These are phyloP conservation scores for Athrips mouffetella DNA, from an alignment of 2,888 invertebrate genomes.

Conservation along the genomic window DNA sequence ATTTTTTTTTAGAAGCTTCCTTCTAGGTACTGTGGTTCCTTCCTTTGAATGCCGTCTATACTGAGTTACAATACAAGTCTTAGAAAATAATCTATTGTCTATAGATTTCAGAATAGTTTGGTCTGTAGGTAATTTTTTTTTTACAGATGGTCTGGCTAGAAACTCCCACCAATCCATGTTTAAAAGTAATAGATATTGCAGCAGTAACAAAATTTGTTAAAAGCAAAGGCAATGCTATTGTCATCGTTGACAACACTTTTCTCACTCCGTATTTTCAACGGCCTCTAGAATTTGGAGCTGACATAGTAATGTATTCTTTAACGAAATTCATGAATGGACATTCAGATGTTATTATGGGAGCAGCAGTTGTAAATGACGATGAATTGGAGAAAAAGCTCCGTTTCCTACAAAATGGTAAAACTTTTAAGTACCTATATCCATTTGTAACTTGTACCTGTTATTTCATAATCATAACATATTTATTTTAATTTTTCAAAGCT, in stretches of 20 bases:
- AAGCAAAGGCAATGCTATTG: constrained; percentile 76
- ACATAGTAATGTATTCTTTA: constrained; percentile 92
- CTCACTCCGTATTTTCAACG: constrained; percentile 92
- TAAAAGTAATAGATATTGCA: constrained; percentile 93
- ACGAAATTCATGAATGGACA: constrained; percentile 99
- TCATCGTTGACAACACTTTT: constrained; percentile 96
- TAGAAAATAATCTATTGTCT: too few species aligned
- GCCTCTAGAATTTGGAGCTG: constrained; percentile 93
- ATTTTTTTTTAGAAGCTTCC: too few species aligned
- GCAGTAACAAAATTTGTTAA: constrained; percentile 80
- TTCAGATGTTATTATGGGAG: constrained; percentile 97
- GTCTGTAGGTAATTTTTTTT: not conserved
- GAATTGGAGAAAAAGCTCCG: constrained; percentile 83
- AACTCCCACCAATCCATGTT: constrained; percentile 95
- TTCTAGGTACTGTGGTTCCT: too few species aligned
- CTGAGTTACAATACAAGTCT: too few species aligned
- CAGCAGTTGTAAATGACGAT: constrained; percentile 85
- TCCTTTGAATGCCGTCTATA: too few species aligned
- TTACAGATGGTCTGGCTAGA: constrained; percentile 93
- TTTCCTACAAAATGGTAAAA: constrained; percentile 90
- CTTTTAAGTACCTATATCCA: not conserved
- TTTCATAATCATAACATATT: too few species aligned
- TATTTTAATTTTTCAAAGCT: constrained; percentile 79
- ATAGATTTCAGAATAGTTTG: too few species aligned
- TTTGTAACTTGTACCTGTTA: too few species aligned